phyloP scores from a whole-genome alignment of 2,113 vertebrate species.

The Dolichallabes microphthalmus region DNA sequence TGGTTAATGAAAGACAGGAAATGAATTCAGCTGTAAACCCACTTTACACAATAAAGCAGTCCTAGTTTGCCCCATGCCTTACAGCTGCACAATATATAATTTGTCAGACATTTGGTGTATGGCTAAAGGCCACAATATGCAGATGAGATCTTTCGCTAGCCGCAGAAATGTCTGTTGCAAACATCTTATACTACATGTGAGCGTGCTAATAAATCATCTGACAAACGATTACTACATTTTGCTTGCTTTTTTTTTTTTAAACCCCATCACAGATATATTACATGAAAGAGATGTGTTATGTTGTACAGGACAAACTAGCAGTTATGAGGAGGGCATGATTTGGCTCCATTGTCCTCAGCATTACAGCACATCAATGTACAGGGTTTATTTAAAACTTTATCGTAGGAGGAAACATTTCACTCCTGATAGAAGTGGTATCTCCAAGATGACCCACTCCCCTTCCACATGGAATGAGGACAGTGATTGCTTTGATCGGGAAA shows the following conservation, averaged over 20 bases:
- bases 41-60: not conserved
- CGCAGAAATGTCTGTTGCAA: not conserved
- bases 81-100: not conserved
- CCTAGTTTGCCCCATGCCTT: not conserved
- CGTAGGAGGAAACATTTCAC: not conserved
- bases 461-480: too few relatives aligned
- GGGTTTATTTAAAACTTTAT: not conserved
- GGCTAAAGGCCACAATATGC: not conserved
- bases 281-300: not conserved
- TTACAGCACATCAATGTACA: not conserved
- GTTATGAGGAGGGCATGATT: too few relatives aligned
- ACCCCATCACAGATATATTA: not conserved
- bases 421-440: too few relatives aligned
- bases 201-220: not conserved
- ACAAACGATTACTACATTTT: not conserved
- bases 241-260: not conserved
- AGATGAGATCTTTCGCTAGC: not conserved
- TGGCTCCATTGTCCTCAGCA: not conserved
- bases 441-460: too few relatives aligned
- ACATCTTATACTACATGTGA: not conserved
- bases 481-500: too few relatives aligned
- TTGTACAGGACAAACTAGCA: not conserved
- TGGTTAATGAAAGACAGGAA: not conserved
- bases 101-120: not conserved
- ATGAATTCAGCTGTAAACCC: not conserved